Evolutionary conservation across 2,113 vertebrate genomes (phyloP).

Genomic region (Rhabdomys dilectus): DNA sequence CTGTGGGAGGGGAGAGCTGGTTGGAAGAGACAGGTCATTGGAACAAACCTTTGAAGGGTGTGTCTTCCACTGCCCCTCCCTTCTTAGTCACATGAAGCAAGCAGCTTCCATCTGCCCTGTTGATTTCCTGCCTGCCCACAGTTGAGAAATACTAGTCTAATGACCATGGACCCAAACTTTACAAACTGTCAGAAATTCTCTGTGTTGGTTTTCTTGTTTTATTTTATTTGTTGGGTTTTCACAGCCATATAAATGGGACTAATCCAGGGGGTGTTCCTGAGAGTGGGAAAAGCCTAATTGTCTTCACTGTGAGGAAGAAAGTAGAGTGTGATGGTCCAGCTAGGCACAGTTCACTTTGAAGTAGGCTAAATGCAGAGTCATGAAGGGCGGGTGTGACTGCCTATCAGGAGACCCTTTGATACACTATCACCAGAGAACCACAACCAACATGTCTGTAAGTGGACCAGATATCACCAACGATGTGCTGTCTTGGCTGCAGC

Average conservation of each 20-base stretch:
- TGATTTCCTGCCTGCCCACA: neutral
- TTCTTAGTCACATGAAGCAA: neutral
- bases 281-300: neutral
- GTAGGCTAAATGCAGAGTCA: neutral
- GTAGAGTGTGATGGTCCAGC: too few relatives aligned
- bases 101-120: neutral
- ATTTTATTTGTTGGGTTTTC: neutral
- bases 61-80: neutral
- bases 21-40: neutral
- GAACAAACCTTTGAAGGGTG: neutral
- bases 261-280: neutral
- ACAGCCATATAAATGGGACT: neutral
- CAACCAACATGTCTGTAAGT: neutral
- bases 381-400: neutral
- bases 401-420: neutral
- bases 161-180: neutral
- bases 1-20: neutral
- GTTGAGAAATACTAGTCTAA: neutral
- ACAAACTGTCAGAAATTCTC: neutral
- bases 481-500: accelerated
- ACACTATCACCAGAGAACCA: neutral
- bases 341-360: too few relatives aligned
- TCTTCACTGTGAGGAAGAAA: neutral
- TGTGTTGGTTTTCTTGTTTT: neutral
- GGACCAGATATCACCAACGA: too few relatives aligned